Percentiles rank a stretch among this genome's conserved stretches.
These are phyloP conservation scores for Phyllostomus hastatus DNA, from an alignment of 2,113 vertebrate genomes.

Conservation along the genomic window DNA sequence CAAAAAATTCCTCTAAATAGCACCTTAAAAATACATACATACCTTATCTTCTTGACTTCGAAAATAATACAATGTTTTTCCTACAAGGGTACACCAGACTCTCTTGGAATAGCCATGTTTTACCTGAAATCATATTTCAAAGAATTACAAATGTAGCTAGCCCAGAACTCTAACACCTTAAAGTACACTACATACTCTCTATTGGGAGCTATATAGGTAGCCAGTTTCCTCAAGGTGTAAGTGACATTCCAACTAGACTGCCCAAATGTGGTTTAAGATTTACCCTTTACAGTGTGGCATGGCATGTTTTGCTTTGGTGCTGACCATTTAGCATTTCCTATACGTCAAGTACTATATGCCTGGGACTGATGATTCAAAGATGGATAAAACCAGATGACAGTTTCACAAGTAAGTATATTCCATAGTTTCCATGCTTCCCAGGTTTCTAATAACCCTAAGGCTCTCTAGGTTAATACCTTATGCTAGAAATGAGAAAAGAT, in stretches of 20 bases:
- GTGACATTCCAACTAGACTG: not conserved
- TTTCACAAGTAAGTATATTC: not conserved
- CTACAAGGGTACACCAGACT: conserved; percentile 94
- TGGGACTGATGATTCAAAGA: not conserved
- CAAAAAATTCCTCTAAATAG: not conserved
- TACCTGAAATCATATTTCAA: conserved; percentile 85
- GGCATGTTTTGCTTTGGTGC: not conserved
- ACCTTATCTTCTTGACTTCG: conserved; percentile 98
- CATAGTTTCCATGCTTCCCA: not conserved
- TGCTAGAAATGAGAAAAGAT: not conserved
- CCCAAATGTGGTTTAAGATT: not conserved
- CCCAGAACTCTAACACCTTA: not conserved
- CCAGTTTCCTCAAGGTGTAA: not conserved
- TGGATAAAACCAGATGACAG: not conserved
- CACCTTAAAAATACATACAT: conserved; percentile 55
- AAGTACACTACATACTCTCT: not conserved
- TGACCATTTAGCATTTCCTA: not conserved
- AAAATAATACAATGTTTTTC: conserved; percentile 95
- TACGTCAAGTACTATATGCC: not conserved
- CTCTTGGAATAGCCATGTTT: conserved; percentile 97
- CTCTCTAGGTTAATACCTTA: not conserved
- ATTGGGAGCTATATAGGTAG: not conserved
- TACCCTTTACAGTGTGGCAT: not conserved
- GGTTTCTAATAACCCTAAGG: not conserved
- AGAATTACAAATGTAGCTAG: conserved; percentile 11